Evolutionary conservation across 2,888 invertebrate species (phyloP).

Genomic region (Plagodis dolabraria): DNA sequence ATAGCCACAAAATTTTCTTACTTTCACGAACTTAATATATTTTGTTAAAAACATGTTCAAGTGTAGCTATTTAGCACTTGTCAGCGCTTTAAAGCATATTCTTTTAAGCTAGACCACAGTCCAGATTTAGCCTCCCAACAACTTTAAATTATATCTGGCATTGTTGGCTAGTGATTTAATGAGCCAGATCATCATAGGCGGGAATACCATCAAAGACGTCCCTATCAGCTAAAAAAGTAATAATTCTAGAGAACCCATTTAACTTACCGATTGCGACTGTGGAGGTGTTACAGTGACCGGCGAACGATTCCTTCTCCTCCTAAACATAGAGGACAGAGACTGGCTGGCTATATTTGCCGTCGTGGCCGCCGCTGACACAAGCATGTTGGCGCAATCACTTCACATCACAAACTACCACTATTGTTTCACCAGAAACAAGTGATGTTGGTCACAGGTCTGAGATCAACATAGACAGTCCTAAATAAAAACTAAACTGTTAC

Average conservation of each 20-base stretch:
- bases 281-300: constrained; percentile 31
- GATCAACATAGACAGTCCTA: neutral
- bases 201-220: too few relatives aligned
- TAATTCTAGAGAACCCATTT: neutral
- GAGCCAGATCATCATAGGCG: too few relatives aligned
- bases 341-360: constrained; percentile 60
- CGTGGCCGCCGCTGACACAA: constrained; percentile 60
- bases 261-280: constrained; percentile 49
- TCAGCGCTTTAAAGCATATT: too few relatives aligned
- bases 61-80: too few relatives aligned
- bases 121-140: too few relatives aligned
- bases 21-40: too few relatives aligned
- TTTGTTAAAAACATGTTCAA: too few relatives aligned
- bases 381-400: constrained; percentile 56
- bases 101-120: too few relatives aligned
- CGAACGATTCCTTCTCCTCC: constrained; percentile 59
- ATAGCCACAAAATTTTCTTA: too few relatives aligned
- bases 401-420: constrained; percentile 32
- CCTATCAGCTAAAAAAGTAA: neutral
- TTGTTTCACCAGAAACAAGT: neutral
- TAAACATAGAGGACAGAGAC: constrained; percentile 69
- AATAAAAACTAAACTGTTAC: constrained; percentile 3
- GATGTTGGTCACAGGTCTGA: neutral
- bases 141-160: too few relatives aligned
- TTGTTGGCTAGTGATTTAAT: too few relatives aligned